Evolutionary conservation across 2,113 vertebrate species (phyloP).

Genomic region (Sarotherodon lohbergeri): DNA sequence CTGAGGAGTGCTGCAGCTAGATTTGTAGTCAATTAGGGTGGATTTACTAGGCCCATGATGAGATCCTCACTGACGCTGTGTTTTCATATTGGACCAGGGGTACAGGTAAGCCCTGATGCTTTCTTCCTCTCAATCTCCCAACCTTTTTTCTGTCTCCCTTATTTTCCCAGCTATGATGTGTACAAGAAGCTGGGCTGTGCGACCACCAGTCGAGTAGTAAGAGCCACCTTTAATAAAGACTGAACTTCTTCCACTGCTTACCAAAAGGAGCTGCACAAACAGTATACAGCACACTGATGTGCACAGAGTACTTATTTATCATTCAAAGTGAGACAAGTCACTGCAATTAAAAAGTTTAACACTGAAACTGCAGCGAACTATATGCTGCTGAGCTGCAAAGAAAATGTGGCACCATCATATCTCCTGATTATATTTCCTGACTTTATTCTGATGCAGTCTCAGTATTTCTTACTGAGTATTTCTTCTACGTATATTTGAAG

Average conservation of each 20-base stretch:
- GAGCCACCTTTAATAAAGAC: conserved; percentile 27
- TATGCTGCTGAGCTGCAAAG: neutral
- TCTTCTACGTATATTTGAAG: neutral
- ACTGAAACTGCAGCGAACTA: neutral
- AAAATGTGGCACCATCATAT: neutral
- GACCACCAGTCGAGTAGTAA: neutral
- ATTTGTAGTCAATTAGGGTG: conserved; percentile 77
- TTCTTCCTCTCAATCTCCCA: neutral
- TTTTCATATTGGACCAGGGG: conserved; percentile 67
- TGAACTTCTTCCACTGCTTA: neutral
- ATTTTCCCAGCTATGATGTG: neutral
- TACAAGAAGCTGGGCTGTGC: neutral
- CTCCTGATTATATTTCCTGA: neutral
- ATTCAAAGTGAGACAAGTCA: neutral
- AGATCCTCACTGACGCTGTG: conserved; percentile 45
- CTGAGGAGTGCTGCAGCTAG: conserved; percentile 46
- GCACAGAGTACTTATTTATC: neutral
- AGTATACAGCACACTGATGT: neutral
- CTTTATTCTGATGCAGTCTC: neutral
- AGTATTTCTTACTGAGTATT: neutral
- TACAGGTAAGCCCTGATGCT: conserved; percentile 64
- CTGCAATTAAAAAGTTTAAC: neutral
- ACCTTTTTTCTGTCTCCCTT: neutral
- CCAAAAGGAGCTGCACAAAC: neutral
- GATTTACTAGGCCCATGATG: conserved; percentile 62